Evolutionary conservation across 2,113 vertebrate species (phyloP).

Genomic region (Indicator indicator): DNA sequence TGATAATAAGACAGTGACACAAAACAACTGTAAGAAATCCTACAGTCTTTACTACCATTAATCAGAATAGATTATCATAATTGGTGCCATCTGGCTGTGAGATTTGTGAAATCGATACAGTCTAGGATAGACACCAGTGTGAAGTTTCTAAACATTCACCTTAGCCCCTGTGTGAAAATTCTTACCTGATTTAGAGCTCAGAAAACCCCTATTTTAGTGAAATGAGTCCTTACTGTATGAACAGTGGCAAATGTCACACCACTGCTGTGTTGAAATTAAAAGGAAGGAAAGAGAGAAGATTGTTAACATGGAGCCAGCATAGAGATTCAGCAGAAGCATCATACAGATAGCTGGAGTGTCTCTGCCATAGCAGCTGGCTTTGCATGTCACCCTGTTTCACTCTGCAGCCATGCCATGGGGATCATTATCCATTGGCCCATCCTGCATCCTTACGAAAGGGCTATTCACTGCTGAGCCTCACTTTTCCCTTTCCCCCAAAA

Average conservation of each 20-base stretch:
- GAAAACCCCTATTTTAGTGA: not conserved
- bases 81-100: slow-evolving; percentile 16
- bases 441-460: not conserved
- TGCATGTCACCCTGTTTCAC: not conserved
- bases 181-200: slow-evolving; percentile 15
- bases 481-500: not conserved
- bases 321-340: not conserved
- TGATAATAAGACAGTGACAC: not conserved
- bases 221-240: not conserved
- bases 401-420: rapidly evolving
- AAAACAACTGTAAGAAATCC: not conserved
- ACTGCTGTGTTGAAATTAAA: not conserved
- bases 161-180: not conserved
- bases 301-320: not conserved
- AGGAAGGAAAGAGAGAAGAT: not conserved
- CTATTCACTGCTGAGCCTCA: not conserved
- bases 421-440: not conserved
- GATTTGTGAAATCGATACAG: slow-evolving; percentile 7
- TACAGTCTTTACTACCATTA: not conserved
- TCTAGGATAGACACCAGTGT: not conserved
- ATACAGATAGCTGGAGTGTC: not conserved
- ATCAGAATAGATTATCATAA: not conserved
- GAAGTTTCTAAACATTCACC: not conserved
- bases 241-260: not conserved
- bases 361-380: not conserved